Percentiles rank a stretch among this genome's conserved stretches.
Evolutionary conservation across 2,888 invertebrate genomes (phyloP).

Genomic region (Andrena trimmerana): DNA sequence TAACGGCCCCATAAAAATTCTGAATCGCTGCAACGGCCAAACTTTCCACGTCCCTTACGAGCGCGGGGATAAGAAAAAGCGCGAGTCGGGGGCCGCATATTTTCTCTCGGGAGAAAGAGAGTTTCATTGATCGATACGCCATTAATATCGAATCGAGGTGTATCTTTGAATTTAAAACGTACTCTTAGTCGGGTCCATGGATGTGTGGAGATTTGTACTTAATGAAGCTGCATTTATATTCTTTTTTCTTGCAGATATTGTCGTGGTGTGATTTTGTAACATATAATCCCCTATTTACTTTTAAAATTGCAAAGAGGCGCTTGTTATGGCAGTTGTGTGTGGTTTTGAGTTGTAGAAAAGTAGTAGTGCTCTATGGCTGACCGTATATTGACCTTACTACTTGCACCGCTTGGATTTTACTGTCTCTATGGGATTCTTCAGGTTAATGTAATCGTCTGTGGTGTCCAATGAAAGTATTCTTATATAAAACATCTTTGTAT

Average conservation of each 20-base stretch:
- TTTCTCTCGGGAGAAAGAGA: neutral
- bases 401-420: neutral
- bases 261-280: neutral
- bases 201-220: neutral
- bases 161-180: conserved; percentile 6
- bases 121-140: conserved; percentile 37
- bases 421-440: neutral
- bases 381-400: conserved; percentile 1
- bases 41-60: conserved; percentile 75
- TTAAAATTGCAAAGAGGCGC: too few species aligned
- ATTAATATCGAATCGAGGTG: conserved; percentile 31
- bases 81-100: conserved; percentile 9
- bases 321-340: too few species aligned
- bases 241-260: neutral
- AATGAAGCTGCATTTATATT: neutral
- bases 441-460: neutral
- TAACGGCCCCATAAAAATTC: conserved; percentile 83
- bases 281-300: too few species aligned
- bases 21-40: conserved; percentile 79
- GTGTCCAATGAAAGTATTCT: neutral
- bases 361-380: conserved; percentile 1
- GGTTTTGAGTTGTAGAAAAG: too few species aligned
- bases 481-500: neutral
- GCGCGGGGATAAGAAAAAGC: conserved; percentile 44
- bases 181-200: neutral